Conservation (phyloP, 2,113 vertebrate species). For the Nematolebias whitei region DNA sequence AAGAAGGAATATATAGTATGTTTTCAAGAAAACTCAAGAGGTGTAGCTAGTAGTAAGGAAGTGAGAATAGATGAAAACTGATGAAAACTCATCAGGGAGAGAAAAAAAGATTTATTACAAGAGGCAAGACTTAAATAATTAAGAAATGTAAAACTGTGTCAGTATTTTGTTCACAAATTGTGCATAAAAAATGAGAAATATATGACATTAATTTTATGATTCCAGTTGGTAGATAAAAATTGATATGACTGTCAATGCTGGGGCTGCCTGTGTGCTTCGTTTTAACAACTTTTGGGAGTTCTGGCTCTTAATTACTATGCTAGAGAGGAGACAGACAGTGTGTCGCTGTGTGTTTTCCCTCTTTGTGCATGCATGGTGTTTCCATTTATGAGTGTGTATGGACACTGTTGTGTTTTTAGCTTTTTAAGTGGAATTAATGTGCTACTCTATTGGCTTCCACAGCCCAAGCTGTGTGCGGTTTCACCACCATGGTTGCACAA, state of each 20-base stretch:
- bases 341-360: constrained; percentile 38
- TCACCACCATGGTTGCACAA: constrained; percentile 5
- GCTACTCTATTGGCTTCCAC: constrained; percentile 5
- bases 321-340: constrained; percentile 22
- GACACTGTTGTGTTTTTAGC: constrained; percentile 23
- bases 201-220: constrained; percentile 63
- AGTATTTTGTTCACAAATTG: constrained; percentile 65
- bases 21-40: constrained; percentile 32
- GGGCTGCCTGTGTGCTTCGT: constrained; percentile 26
- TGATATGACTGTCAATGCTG: constrained; percentile 47
- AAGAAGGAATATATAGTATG: constrained; percentile 16
- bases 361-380: background rate
- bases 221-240: constrained; percentile 59
- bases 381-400: background rate
- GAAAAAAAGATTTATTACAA: constrained; percentile 32
- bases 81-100: constrained; percentile 55
- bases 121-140: constrained; percentile 45
- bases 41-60: constrained; percentile 32
- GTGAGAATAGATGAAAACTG: constrained; percentile 54
- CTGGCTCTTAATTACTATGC: constrained; percentile 67
- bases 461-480: constrained; percentile 25
- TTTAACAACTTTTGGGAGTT: constrained; percentile 52
- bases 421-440: constrained; percentile 44
- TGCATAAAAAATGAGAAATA: constrained; percentile 63
- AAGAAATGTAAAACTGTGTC: constrained; percentile 71